phyloP scores from a whole-genome alignment of 2,888 invertebrate species.

The Anticlea derivata region DNA sequence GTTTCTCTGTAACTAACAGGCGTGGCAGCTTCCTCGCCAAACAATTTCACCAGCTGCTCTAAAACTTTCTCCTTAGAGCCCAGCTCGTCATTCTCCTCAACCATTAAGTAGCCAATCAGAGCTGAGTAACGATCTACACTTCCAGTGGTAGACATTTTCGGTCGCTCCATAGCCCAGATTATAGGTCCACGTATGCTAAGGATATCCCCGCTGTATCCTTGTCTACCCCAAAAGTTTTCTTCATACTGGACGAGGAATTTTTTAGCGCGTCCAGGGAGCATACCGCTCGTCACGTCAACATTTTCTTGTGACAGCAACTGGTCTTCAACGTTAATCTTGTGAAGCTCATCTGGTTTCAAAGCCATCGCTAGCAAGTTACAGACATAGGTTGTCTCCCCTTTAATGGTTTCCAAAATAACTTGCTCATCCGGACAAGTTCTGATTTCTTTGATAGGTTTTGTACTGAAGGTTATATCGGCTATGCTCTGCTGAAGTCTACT shows the following conservation, averaged over 20 bases:
- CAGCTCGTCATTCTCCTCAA: slow-evolving; percentile 36
- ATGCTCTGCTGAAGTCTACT: slow-evolving; percentile 62
- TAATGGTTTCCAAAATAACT: slow-evolving; percentile 67
- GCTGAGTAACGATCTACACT: slow-evolving; percentile 52
- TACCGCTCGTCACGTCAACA: slow-evolving; percentile 41
- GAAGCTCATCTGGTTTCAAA: slow-evolving; percentile 67
- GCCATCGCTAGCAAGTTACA: slow-evolving; percentile 75
- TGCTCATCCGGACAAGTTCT: slow-evolving; percentile 59
- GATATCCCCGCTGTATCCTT: slow-evolving; percentile 74
- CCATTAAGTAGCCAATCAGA: slow-evolving; percentile 63
- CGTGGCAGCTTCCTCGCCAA: slow-evolving; percentile 60
- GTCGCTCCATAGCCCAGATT: slow-evolving; percentile 75
- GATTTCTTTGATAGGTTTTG: slow-evolving; percentile 63
- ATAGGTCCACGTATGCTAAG: slow-evolving; percentile 73
- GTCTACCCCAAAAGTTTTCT: slow-evolving; percentile 63
- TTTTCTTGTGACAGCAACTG: slow-evolving; percentile 53
- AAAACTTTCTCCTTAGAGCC: slow-evolving; percentile 57
- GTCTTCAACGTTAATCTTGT: slow-evolving; percentile 60
- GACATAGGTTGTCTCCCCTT: slow-evolving; percentile 66
- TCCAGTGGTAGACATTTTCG: slow-evolving; percentile 58
- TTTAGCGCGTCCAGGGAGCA: slow-evolving; percentile 57
- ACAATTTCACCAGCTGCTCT: slow-evolving; percentile 64
- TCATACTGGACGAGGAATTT: slow-evolving; percentile 69
- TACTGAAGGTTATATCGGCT: slow-evolving; percentile 59
- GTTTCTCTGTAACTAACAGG: slow-evolving; percentile 64